Percentiles rank a stretch among this genome's conserved stretches.
Conservation (phyloP, 64 coral and sea anemone species). For the Porites lutea region DNA sequence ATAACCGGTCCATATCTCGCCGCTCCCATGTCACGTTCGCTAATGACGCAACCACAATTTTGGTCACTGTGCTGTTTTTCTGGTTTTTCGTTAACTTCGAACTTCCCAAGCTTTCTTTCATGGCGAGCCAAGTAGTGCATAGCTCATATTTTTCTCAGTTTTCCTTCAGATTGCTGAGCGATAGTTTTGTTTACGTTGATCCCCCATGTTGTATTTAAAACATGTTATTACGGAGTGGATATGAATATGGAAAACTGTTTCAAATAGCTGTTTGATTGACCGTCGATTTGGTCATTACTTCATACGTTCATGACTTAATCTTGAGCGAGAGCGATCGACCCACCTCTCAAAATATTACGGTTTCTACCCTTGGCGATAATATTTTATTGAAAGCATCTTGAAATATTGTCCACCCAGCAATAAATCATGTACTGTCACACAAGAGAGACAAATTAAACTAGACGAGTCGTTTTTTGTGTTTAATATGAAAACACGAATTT, state of each 20-base stretch:
- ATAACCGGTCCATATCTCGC: no score
- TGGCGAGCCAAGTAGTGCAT: no score
- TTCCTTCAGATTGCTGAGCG: background rate
- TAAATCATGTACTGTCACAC: no score
- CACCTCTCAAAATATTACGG: no score
- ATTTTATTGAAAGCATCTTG: background rate
- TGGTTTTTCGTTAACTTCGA: no score
- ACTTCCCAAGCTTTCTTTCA: no score
- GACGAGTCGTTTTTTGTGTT: background rate
- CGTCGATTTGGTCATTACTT: background rate
- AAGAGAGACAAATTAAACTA: background rate
- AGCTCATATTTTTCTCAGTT: no score
- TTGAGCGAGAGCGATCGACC: no score
- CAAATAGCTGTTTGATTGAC: background rate
- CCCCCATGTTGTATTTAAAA: background rate
- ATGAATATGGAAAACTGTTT: background rate
- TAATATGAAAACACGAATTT: conserved; percentile 14
- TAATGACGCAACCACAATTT: no score
- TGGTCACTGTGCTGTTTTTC: no score
- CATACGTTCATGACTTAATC: background rate
- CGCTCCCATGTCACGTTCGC: no score
- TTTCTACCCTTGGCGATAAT: no score
- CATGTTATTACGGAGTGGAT: background rate
- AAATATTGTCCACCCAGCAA: background rate
- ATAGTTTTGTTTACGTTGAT: background rate